Evolutionary conservation across 2,797 vertebrate genomes (phyloP).

Genomic region (Myotis findleyi): DNA sequence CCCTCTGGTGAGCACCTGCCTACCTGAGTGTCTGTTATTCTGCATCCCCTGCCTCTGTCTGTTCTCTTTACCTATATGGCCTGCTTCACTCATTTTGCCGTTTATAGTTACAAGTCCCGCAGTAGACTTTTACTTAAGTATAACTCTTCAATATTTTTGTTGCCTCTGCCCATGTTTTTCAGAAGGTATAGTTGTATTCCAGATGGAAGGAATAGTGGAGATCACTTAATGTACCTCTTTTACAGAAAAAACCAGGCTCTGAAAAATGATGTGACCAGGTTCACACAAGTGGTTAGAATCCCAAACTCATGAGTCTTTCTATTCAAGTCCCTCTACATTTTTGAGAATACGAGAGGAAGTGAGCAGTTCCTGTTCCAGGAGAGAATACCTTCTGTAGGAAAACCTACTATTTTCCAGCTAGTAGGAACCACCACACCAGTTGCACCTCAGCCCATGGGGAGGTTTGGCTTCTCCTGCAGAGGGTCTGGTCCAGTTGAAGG

Average conservation of each 20-base stretch:
- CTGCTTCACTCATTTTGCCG: not conserved
- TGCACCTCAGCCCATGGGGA: not conserved
- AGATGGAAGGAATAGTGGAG: not conserved
- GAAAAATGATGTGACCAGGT: not conserved
- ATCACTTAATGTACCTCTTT: not conserved
- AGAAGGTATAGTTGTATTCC: not conserved
- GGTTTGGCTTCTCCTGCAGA: not conserved
- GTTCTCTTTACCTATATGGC: not conserved
- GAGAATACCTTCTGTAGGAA: not conserved
- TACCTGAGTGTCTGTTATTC: rapidly evolving
- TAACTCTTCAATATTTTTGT: not conserved
- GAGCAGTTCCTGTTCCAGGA: not conserved
- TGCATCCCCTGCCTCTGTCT: not conserved
- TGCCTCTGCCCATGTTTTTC: not conserved
- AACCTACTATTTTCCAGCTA: not conserved
- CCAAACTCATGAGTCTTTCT: not conserved
- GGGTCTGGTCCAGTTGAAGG: not conserved
- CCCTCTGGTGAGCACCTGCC: no score
- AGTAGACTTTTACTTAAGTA: not conserved
- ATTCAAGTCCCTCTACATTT: not conserved
- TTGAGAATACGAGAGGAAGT: not conserved
- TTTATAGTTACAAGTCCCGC: not conserved
- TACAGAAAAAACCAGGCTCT: not conserved
- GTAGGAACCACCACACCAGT: not conserved
- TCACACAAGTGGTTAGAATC: not conserved